These are phyloP conservation scores for Zosterops japonicus DNA, from an alignment of 2,113 vertebrate genomes.

Conservation along the genomic window DNA sequence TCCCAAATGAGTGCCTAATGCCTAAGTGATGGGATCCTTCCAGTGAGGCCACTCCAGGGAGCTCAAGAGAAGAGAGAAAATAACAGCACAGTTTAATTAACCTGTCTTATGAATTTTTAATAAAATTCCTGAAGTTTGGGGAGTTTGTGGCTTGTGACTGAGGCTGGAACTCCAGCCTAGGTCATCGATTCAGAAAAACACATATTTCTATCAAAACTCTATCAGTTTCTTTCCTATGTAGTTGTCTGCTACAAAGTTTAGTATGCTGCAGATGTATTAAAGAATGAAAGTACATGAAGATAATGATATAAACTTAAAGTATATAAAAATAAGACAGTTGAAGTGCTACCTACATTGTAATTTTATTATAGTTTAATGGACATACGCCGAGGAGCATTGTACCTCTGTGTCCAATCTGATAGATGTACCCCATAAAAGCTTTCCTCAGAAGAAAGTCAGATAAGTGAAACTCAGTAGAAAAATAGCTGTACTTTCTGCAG, in stretches of 20 bases:
- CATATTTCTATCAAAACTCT: neutral
- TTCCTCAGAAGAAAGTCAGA: conserved; percentile 53
- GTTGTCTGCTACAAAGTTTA: neutral
- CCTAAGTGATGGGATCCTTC: neutral
- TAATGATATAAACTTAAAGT: neutral
- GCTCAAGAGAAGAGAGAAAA: neutral
- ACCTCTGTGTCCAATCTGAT: conserved; percentile 45
- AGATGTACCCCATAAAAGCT: conserved; percentile 54
- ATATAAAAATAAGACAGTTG: conserved; percentile 16
- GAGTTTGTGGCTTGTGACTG: neutral
- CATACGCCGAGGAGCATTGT: neutral
- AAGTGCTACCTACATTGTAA: neutral
- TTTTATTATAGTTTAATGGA: conserved; percentile 36
- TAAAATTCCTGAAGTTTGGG: neutral
- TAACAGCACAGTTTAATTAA: neutral
- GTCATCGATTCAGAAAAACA: neutral
- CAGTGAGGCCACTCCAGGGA: neutral
- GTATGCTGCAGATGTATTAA: neutral
- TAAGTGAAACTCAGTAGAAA: conserved; percentile 57
- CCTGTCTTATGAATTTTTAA: neutral
- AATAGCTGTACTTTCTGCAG: conserved; percentile 53
- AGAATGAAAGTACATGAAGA: neutral
- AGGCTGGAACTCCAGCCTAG: neutral
- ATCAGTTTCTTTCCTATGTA: neutral
- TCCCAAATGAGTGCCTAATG: neutral